Base-by-base conservation (phyloP, 2,113 vertebrate species). In the Cyanistes caeruleus region DNA sequence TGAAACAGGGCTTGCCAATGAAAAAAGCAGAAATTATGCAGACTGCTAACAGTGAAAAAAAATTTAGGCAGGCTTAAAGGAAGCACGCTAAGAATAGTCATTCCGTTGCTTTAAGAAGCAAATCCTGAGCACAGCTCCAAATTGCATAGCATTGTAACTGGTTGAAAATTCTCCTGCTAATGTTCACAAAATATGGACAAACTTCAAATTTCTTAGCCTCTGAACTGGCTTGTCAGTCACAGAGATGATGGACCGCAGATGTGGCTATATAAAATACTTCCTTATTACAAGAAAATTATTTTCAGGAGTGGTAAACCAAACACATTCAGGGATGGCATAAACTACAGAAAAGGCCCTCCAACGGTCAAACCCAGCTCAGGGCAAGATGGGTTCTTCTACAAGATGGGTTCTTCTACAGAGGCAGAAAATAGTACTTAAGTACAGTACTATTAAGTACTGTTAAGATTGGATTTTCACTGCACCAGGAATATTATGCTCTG, bases 81-180 rank as follows among this genome's bases (percentile, higher is more conserved):
- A 84, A 87, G 43, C 21, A 55, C 27, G 15, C 10, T 22, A 48
- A 43, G 3, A 52, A 52, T 11, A 37, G n/a, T 60, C 12, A 33
- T 9, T 31, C 5, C 20, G 48, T 39, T 83, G 41, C 37, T 90
- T 75, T 62, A 68, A n/a, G 35, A 56, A 62, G 23, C 22, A 87
- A 85, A 64, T 25, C 15, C 20, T 6, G 2, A 90, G 21, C 23
- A 78, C 19, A 78, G 25, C 9, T 63, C 19, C 39, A 67, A 39
- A 78, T 1, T 2, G 3, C 5, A 28, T 2, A 2, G 46, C 28
- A 64, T 31, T 72, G 2, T 3, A 82, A 82, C 5, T 30, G 31
- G 20, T 5, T 43, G 33, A 80, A 88, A 93, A 65, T 64, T 85
- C 15, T 49, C 11, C 20, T 49, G 33, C 9, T 43, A 27, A 22